These are phyloP conservation scores for Oikopleura dioica DNA, from an alignment of 23 tunicate genomes.

Conservation along the genomic window DNA sequence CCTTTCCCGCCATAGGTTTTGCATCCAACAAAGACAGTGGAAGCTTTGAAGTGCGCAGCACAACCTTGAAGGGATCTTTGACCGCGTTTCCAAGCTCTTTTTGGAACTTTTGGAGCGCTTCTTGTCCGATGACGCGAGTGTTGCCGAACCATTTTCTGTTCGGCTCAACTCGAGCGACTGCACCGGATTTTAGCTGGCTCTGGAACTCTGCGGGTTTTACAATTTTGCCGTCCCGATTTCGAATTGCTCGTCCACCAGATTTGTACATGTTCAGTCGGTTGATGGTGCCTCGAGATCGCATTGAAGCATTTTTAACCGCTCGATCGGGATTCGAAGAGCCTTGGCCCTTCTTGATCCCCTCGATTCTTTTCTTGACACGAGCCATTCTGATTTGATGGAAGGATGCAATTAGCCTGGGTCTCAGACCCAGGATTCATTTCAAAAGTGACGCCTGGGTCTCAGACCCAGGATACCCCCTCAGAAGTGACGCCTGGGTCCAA, in stretches of 20 bases:
- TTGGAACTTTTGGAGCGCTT: slow-evolving; percentile 55
- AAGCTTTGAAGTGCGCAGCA: slow-evolving; percentile 32
- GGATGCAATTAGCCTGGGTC: too few species aligned
- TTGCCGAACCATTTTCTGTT: slow-evolving; percentile 92
- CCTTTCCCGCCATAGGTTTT: slow-evolving; percentile 36
- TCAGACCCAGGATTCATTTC: too few species aligned
- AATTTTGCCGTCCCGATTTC: slow-evolving; percentile 68
- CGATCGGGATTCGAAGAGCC: too few species aligned
- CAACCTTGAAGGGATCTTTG: slow-evolving; percentile 67
- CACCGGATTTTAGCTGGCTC: slow-evolving; percentile 40
- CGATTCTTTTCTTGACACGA: too few species aligned
- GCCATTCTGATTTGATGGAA: too few species aligned
- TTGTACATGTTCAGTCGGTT: slow-evolving; percentile 63
- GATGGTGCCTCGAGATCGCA: slow-evolving; percentile 45
- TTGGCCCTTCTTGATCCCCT: too few species aligned
- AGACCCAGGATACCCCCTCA: too few species aligned
- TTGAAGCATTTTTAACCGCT: too few species aligned
- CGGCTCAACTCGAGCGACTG: slow-evolving; percentile 66
- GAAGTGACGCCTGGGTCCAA: too few species aligned
- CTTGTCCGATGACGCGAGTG: slow-evolving; percentile 54
- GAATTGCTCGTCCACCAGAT: slow-evolving; percentile 36
- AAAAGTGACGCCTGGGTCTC: too few species aligned
- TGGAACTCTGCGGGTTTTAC: slow-evolving; percentile 63
- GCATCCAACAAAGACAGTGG: slow-evolving; percentile 64
- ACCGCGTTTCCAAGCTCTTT: slow-evolving; percentile 42